phyloP scores from a whole-genome alignment of 2,888 invertebrate species.

The Pristionchus maxplancki region DNA sequence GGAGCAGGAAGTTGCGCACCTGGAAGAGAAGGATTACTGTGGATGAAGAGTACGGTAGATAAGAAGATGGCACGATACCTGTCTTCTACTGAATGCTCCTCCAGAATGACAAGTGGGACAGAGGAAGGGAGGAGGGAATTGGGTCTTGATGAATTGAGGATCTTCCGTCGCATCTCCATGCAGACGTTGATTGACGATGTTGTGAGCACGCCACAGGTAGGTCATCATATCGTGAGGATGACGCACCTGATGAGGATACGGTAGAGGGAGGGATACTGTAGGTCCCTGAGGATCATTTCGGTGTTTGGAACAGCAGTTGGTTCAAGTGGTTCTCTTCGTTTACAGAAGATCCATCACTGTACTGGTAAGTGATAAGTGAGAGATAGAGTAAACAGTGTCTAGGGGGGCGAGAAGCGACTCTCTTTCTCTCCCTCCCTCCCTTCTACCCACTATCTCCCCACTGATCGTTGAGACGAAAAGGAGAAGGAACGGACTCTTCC shows the following conservation, averaged over 20 bases:
- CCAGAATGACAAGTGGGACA: conserved; percentile 77
- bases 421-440: background rate
- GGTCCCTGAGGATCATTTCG: background rate
- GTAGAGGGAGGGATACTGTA: background rate
- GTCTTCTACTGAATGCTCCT: conserved; percentile 75
- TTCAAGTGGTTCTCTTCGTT: conserved; percentile 16
- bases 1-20: conserved; percentile 76
- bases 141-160: conserved; percentile 89
- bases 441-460: background rate
- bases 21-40: conserved; percentile 53
- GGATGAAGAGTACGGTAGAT: background rate
- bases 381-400: background rate
- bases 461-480: background rate
- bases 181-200: conserved; percentile 90
- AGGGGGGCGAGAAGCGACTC: background rate
- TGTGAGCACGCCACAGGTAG: conserved; percentile 89
- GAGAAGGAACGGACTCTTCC: background rate
- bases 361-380: conserved; percentile 26
- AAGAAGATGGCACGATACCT: conserved; percentile 58
- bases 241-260: conserved; percentile 62
- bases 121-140: conserved; percentile 85
- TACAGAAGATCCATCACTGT: conserved; percentile 20
- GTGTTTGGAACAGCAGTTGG: background rate
- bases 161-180: conserved; percentile 87
- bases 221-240: conserved; percentile 76